phyloP scores from a whole-genome alignment of 1,140 invertebrate species.

The Solenopsis invicta region DNA sequence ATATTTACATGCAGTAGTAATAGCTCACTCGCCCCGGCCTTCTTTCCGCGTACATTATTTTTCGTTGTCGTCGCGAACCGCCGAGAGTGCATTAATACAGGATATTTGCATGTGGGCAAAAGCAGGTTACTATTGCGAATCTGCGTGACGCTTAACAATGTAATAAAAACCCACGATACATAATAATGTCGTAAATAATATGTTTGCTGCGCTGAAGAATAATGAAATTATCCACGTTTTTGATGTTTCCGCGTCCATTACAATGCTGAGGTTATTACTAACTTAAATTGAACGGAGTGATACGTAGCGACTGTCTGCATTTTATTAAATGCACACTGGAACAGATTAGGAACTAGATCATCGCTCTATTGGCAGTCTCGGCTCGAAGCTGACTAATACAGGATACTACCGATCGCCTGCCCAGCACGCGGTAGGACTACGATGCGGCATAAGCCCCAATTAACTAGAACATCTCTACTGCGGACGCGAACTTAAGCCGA shows the following conservation, averaged over 20 bases:
- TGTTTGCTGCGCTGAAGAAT: constrained; percentile 6
- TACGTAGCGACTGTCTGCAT: neutral
- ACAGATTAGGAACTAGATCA: constrained; percentile 29
- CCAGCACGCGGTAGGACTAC: constrained; percentile 12
- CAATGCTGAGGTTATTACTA: neutral
- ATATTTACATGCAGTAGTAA: constrained; percentile 58
- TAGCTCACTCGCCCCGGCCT: constrained; percentile 48
- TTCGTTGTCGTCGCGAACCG: constrained; percentile 44
- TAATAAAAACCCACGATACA: constrained; percentile 17
- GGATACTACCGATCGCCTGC: constrained; percentile 9
- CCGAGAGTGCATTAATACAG: constrained; percentile 49
- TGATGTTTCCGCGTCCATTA: neutral
- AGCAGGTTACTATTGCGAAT: constrained; percentile 38
- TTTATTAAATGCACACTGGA: neutral
- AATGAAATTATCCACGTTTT: neutral
- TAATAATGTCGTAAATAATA: constrained; percentile 32
- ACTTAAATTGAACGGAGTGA: neutral
- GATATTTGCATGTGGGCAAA: constrained; percentile 42
- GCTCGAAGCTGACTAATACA: neutral
- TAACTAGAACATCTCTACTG: constrained; percentile 45
- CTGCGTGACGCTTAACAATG: neutral
- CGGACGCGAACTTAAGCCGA: constrained; percentile 47
- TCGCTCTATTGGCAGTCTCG: constrained; percentile 42
- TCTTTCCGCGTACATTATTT: constrained; percentile 52
- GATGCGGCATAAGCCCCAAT: constrained; percentile 52